These are phyloP conservation scores for Calliopum simillimum DNA, from an alignment of 2,888 invertebrate genomes.

Conservation along the genomic window DNA sequence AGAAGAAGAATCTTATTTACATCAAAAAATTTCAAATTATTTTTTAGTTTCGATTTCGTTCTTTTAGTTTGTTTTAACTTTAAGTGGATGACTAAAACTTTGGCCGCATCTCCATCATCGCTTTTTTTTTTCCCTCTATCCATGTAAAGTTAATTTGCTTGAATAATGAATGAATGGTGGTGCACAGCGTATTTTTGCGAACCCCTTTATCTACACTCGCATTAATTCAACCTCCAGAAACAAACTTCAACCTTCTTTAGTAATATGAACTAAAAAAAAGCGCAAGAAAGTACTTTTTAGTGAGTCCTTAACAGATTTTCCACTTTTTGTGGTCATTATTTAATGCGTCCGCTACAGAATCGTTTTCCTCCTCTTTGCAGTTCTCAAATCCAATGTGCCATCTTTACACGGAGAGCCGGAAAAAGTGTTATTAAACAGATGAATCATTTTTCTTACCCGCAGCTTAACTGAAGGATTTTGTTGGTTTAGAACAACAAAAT, in stretches of 20 bases:
- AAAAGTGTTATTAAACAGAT: conserved; percentile 25
- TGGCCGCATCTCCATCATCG: too few species aligned
- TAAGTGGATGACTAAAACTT: too few species aligned
- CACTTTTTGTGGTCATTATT: conserved; percentile 34
- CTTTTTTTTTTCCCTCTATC: too few species aligned
- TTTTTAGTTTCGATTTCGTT: too few species aligned
- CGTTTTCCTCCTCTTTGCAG: background rate
- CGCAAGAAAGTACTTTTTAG: conserved; percentile 1
- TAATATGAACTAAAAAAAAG: background rate
- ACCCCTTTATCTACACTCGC: background rate
- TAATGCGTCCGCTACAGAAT: conserved; percentile 36
- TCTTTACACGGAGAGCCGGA: background rate
- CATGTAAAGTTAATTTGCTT: conserved; percentile 1
- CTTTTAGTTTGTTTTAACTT: too few species aligned
- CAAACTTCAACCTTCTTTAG: background rate
- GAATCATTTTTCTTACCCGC: conserved; percentile 29
- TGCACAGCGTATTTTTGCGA: background rate
- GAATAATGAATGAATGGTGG: conserved; percentile 13
- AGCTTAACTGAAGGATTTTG: conserved; percentile 11
- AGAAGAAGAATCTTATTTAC: too few species aligned
- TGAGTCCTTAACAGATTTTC: conserved; percentile 29
- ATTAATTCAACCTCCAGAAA: background rate
- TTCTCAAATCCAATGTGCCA: background rate
- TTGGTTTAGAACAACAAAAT: conserved; percentile 3
- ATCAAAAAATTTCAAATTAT: too few species aligned